Evolutionary conservation across 2,888 invertebrate species (phyloP), one percentile per base, ranked within the genome.

Genomic region (Chaitophorus viminalis): DNA sequence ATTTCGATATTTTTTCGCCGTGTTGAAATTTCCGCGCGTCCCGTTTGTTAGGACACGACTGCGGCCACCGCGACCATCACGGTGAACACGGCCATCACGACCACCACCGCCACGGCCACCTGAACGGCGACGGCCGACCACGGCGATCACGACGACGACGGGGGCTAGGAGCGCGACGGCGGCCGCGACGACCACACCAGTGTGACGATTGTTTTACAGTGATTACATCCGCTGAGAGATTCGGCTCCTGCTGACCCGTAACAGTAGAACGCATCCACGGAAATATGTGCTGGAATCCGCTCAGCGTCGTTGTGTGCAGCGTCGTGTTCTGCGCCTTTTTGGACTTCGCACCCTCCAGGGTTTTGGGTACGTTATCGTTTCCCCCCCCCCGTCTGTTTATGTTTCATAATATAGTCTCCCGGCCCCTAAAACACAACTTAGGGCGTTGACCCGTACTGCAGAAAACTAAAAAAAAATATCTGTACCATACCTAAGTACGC

Each of bases 231-330:
- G 36, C 83, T 21, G 75, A 39, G 39, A 21, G 33, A 75, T 75
- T 46, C 36, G 46, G 29, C 60, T 60, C 21, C 60, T 31, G 31
- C 65, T 21, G 25, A 39, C 21, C 74, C 31, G 29, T 31, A 65
- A 39, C 83, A 21, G 46, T 46, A 75, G 14, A 60, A 46, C 68
- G 0, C 70, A 11, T 78, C 70, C 86, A 31, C 86, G 25, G 78
- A 86, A 78, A 74, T 5, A 87, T 87, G 79, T 87, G 87, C 74
- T 74, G 78, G 87, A 87, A 87, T 33, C 72, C 79, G 79, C 79
- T 79, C 87, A 74, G 54, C 60, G 65, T 87, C 87, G 72, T 86
- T 29, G 54, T 77, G 84, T 77, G 29, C 76, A 84, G 84, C 75
- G 81, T 78, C 81, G 74, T 65, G 33, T 65, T 87, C 31, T 87